Base-by-base conservation (phyloP, 2,888 invertebrate genomes). In the Catotricha subobsoleta region DNA sequence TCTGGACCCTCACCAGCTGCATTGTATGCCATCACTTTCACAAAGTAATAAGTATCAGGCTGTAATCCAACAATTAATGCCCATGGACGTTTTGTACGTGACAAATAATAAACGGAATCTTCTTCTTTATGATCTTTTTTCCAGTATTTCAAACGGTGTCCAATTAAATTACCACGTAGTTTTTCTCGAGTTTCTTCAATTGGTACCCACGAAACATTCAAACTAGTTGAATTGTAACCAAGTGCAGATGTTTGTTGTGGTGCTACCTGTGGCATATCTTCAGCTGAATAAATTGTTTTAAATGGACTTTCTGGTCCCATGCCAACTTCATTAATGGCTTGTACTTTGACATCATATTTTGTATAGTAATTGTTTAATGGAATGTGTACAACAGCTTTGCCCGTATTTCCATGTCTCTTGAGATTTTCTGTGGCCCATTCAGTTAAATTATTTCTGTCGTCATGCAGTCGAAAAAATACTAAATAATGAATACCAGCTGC, bases 11-110 rank as follows among this genome's bases (percentile, higher is more conserved):
- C 91, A 2, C 95, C 95, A 3, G 94, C 95, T 0, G 83, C 76
- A 66, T 95, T 95, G 55, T 87, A 94, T 0, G 88, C 92, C 88
- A 94, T 92, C 2, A 87, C 82, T 68, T 90, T 87, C 1, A 95
- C 88, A 53, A 71, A 80, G 63, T 97, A 97, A 56, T 90, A 84
- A 0, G 84, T 90, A 58, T 94, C 82, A 0, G 92, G 88, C 52
- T 84, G 78, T 38, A 97, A 66, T 49, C 94, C 95, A 10, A 95
- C 91, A 54, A 97, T 84, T 2, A 91, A 67, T 1, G 92, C 87
- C 78, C 83, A 81, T 41, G 83, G 76, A 40, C 77, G 71, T 2
- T 80, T 83, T 2, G 80, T 80, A 45, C 90, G 72, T 9, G 88
- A 90, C 42, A 92, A 64, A 58, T 80, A 88, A 58, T 84, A 87